Percentiles rank a stretch among this genome's conserved stretches.
Evolutionary conservation across 2,888 invertebrate species (phyloP).

Genomic region (Protophormia terraenovae): DNA sequence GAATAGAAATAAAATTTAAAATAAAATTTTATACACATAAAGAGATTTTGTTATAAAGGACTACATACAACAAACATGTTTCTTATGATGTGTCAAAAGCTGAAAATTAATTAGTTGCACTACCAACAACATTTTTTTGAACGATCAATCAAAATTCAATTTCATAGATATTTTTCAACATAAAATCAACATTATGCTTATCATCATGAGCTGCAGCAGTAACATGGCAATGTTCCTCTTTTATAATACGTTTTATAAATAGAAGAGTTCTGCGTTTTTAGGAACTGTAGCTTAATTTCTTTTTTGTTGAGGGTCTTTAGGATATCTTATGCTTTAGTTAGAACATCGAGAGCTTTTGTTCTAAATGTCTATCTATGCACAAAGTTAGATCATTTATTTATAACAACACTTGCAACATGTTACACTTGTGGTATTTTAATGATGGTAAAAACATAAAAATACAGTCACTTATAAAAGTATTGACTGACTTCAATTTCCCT

Average conservation of each 20-base stretch:
- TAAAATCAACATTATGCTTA: neutral
- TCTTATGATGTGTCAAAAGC: conserved; percentile 55
- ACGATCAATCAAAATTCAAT: conserved; percentile 79
- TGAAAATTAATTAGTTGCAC: conserved; percentile 80
- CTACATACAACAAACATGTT: neutral
- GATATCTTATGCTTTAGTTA: neutral
- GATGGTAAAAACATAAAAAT: neutral
- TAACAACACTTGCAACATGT: conserved; percentile 45
- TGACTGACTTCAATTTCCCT: too few species aligned
- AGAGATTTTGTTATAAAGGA: neutral
- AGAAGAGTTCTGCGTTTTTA: neutral
- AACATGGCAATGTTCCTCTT: neutral
- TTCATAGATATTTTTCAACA: neutral
- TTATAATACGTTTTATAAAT: neutral
- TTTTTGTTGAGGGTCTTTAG: neutral
- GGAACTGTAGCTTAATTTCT: neutral
- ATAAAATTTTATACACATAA: neutral
- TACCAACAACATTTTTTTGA: conserved; percentile 69
- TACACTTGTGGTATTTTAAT: conserved; percentile 45
- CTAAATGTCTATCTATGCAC: neutral
- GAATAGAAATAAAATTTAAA: neutral
- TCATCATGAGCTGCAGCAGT: neutral
- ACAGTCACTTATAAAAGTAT: neutral
- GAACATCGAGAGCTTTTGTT: neutral
- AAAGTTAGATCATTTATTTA: conserved; percentile 1